Percentiles rank a stretch among this genome's conserved stretches.
Conservation (phyloP, 2,113 vertebrate species). For the Triplophysa rosa region DNA sequence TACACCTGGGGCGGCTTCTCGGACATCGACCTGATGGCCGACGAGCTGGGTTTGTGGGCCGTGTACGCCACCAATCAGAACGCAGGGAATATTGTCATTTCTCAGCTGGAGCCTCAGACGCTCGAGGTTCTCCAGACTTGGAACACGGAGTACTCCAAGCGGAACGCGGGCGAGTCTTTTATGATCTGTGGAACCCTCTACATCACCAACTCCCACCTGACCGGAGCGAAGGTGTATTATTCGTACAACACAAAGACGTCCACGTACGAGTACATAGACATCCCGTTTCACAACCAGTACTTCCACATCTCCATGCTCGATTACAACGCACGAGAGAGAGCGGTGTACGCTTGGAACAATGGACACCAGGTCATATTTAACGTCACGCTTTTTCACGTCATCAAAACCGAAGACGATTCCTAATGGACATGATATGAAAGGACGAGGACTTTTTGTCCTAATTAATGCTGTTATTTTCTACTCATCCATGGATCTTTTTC, state of each 20-base stretch:
- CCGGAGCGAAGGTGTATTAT: constrained; percentile 97
- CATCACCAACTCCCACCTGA: constrained; percentile 95
- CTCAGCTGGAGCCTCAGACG: constrained; percentile 88
- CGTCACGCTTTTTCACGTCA: constrained; percentile 95
- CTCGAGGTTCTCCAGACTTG: constrained; percentile 91
- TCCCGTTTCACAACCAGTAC: constrained; percentile 98
- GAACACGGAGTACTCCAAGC: constrained; percentile 96
- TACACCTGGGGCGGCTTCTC: constrained; percentile 98
- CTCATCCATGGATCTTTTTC: constrained; percentile 47
- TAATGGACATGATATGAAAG: constrained; percentile 65
- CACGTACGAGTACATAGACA: constrained; percentile 94
- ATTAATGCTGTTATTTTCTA: constrained; percentile 45
- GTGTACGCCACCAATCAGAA: constrained; percentile 98
- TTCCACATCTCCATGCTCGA: constrained; percentile 99
- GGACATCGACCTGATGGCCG: constrained; percentile 97
- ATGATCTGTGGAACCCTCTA: constrained; percentile 99
- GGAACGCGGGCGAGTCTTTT: constrained; percentile 96
- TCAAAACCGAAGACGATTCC: constrained; percentile 94
- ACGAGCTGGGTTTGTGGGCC: constrained; percentile 95
- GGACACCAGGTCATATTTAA: constrained; percentile 99
- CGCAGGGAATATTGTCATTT: constrained; percentile 95
- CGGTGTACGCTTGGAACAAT: constrained; percentile 98
- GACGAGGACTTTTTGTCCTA: constrained; percentile 58
- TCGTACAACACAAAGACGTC: constrained; percentile 97
- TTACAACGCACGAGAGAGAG: constrained; percentile 94